A percentile compares a stretch with the other conserved stretches of the same genome.
Evolutionary conservation across 2,797 vertebrate genomes (phyloP).

Genomic region (Fringilla coelebs): DNA sequence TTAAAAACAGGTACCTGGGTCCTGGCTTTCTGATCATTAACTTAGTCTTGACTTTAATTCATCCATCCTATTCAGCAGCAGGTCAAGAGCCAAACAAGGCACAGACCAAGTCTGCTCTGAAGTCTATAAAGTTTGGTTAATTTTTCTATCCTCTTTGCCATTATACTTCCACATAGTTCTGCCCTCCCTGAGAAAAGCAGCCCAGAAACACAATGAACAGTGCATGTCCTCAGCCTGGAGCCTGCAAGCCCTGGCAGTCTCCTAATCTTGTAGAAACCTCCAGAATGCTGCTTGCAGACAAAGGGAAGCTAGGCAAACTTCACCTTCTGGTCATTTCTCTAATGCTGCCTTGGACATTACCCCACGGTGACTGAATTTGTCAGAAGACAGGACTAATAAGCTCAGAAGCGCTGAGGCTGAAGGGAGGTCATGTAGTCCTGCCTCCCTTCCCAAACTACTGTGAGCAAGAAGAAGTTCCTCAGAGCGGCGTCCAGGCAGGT

Average conservation of each 20-base stretch:
- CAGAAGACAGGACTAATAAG: neutral
- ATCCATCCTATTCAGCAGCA: neutral
- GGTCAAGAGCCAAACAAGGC: neutral
- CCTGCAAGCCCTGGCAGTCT: neutral
- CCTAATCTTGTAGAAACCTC: neutral
- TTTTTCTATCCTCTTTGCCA: neutral
- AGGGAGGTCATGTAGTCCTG: neutral
- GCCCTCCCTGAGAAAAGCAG: neutral
- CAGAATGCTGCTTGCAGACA: neutral
- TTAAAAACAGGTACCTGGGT: neutral
- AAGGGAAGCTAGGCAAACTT: neutral
- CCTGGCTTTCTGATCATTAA: neutral
- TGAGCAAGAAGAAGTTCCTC: neutral
- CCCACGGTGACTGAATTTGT: neutral
- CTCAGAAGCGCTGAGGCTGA: neutral
- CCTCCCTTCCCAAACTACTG: neutral
- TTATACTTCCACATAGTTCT: neutral
- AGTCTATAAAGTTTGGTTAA: neutral
- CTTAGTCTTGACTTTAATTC: neutral
- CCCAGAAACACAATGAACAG: neutral
- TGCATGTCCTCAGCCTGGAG: neutral
- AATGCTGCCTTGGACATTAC: neutral
- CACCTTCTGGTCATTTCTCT: neutral
- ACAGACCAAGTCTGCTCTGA: neutral
- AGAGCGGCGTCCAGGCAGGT: neutral